These are phyloP conservation scores for Aspidoscelis tigris DNA, from an alignment of 2,113 vertebrate genomes.

Conservation along the genomic window DNA sequence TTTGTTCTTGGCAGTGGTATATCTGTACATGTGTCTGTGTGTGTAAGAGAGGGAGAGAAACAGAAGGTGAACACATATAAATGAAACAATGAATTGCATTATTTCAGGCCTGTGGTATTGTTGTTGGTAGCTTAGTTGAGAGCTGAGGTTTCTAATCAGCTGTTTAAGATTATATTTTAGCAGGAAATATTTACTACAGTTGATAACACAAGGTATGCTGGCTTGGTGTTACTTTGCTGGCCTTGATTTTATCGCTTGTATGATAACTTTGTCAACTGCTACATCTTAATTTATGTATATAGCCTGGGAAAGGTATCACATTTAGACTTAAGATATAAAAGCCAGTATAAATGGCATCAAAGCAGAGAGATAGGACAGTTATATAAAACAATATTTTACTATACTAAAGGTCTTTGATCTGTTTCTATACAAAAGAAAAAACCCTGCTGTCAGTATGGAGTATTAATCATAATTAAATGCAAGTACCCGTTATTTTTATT, in stretches of 20 bases:
- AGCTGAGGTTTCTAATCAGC: conserved; percentile 35
- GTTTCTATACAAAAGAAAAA: background rate
- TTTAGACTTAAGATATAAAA: conserved; percentile 59
- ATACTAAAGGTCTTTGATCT: conserved; percentile 20
- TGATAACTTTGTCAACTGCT: conserved; percentile 55
- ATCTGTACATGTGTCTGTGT: too few species aligned
- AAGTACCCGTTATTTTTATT: background rate
- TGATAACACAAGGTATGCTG: conserved; percentile 61
- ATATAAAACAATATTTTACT: conserved; percentile 34
- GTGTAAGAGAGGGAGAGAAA: too few species aligned
- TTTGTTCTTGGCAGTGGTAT: background rate
- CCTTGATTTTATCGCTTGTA: conserved; percentile 63
- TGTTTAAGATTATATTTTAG: conserved; percentile 54
- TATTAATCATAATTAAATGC: background rate
- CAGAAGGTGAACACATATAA: background rate
- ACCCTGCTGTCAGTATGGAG: background rate
- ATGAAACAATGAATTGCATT: background rate
- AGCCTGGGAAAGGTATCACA: conserved; percentile 47
- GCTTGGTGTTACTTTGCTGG: conserved; percentile 36
- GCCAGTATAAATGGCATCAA: conserved; percentile 46
- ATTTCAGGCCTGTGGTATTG: conserved; percentile 8
- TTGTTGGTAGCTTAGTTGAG: conserved; percentile 11
- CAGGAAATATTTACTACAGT: conserved; percentile 59
- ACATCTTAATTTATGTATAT: conserved; percentile 48
- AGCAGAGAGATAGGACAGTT: conserved; percentile 30